These are phyloP conservation scores for Atta colombica DNA, from an alignment of 1,140 invertebrate species.

Conservation along the genomic window DNA sequence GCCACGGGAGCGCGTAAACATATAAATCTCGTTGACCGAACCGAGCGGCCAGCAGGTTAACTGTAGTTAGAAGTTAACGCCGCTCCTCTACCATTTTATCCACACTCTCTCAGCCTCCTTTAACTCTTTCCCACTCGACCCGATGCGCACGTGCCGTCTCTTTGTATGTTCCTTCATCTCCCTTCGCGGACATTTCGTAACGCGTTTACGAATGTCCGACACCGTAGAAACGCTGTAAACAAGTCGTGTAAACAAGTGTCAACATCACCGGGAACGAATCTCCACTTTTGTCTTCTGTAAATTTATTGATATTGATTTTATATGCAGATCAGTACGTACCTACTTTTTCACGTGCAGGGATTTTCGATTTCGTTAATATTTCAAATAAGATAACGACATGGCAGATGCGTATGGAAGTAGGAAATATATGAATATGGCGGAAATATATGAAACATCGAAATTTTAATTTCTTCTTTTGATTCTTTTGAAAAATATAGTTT, in stretches of 20 bases:
- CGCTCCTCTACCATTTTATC: constrained; percentile 73
- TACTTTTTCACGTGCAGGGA: not conserved
- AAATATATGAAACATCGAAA: not conserved
- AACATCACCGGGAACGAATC: not conserved
- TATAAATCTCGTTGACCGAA: constrained; percentile 82
- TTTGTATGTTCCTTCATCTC: constrained; percentile 9
- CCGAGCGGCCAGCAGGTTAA: constrained; percentile 68
- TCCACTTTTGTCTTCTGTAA: not conserved
- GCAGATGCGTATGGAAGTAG: not conserved
- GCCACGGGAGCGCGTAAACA: constrained; percentile 84
- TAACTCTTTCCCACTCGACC: constrained; percentile 47
- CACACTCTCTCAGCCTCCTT: constrained; percentile 30
- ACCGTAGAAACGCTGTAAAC: constrained; percentile 22
- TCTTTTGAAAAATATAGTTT: not conserved
- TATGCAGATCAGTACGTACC: not conserved
- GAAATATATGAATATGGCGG: not conserved
- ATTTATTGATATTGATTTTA: not conserved
- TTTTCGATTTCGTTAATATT: not conserved
- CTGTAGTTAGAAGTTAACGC: constrained; percentile 80
- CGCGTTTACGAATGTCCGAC: not conserved
- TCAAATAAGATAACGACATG: not conserved
- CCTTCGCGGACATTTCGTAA: not conserved
- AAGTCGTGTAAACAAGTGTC: constrained; percentile 48
- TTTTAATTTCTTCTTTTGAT: not conserved
- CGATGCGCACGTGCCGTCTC: not conserved